These are phyloP conservation scores for Sorex fumeus DNA, from an alignment of 2,113 vertebrate species.

Conservation along the genomic window DNA sequence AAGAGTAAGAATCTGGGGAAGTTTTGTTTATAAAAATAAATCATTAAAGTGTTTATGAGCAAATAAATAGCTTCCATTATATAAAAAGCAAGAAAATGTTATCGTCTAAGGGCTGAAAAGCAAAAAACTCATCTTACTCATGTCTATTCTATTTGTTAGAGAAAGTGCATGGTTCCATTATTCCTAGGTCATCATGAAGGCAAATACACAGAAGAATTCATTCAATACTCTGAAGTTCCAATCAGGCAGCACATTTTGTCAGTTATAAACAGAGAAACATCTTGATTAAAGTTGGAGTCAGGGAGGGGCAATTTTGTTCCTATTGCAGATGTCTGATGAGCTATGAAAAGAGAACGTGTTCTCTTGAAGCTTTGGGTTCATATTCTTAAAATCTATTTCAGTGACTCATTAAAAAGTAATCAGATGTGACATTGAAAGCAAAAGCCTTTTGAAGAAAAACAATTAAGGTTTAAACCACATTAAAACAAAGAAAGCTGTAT, in stretches of 20 bases:
- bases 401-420: conserved; percentile 71
- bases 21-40: conserved; percentile 29
- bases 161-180: conserved; percentile 70
- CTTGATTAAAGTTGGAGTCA: conserved; percentile 71
- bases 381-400: conserved; percentile 77
- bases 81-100: no score
- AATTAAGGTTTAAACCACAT: conserved; percentile 69
- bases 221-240: conserved; percentile 64
- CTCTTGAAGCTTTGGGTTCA: conserved; percentile 73
- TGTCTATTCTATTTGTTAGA: conserved; percentile 71
- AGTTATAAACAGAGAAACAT: conserved; percentile 74
- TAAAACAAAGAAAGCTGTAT: conserved; percentile 2
- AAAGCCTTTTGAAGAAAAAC: conserved; percentile 65
- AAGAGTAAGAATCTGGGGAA: conserved; percentile 33
- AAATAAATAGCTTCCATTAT: conserved; percentile 11
- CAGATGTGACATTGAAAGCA: conserved; percentile 64
- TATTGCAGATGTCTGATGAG: conserved; percentile 73
- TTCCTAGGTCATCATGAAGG: conserved; percentile 63
- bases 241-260: conserved; percentile 74
- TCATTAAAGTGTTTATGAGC: conserved; percentile 37
- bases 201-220: conserved; percentile 64
- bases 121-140: conserved; percentile 44
- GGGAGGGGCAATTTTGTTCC: conserved; percentile 58
- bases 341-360: conserved; percentile 75
- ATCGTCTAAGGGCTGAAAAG: conserved; percentile 58